Conservation (phyloP, 1,140 invertebrate species). For the Ceratosolen fusciceps region DNA sequence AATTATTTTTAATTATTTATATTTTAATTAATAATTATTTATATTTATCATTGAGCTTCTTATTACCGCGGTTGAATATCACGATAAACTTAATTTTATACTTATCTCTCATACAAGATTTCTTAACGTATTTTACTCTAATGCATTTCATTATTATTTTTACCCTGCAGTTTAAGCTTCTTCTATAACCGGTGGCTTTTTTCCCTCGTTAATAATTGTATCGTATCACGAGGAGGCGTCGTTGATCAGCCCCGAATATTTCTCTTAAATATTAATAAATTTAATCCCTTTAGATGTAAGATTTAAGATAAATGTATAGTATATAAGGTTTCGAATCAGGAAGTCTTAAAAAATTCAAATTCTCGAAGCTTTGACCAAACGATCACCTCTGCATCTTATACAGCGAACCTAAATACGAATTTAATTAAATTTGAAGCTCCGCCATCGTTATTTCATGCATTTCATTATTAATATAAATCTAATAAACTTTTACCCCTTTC, state of each 20-base stretch:
- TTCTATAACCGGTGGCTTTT: no score
- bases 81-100: neutral
- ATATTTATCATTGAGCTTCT: neutral
- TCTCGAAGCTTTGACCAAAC: neutral
- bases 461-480: neutral
- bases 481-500: neutral
- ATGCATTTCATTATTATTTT: no score
- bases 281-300: neutral
- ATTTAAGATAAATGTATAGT: neutral
- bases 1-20: constrained; percentile 7
- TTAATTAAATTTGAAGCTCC: no score
- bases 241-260: neutral
- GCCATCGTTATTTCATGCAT: no score
- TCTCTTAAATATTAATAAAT: neutral
- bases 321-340: neutral
- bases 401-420: no score
- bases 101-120: neutral
- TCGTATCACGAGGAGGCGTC: neutral
- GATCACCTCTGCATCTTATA: neutral
- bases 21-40: neutral
- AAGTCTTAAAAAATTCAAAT: neutral
- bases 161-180: no score
- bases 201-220: neutral
- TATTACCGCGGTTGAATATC: no score
- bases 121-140: neutral